Conservation (phyloP, 37 sponge, comb jelly and placozoan species). For the Hormiphora californensis region DNA sequence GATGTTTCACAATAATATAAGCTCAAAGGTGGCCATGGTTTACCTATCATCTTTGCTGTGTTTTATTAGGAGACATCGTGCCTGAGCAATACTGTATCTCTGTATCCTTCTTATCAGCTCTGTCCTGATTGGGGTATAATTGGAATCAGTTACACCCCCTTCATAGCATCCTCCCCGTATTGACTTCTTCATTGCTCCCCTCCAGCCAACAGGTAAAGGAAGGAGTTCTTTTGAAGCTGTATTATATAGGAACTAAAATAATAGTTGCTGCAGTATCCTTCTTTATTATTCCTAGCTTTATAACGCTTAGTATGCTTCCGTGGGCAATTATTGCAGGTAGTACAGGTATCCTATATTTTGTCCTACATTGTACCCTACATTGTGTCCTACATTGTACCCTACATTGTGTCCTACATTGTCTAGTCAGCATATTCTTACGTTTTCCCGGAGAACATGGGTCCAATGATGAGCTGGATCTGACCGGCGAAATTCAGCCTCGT, state of each 20-base stretch:
- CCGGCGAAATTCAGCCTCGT: conserved; percentile 20
- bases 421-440: background rate
- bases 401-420: background rate
- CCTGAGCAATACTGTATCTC: conserved; percentile 49
- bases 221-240: too few relatives aligned
- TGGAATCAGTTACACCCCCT: background rate
- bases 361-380: background rate
- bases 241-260: too few relatives aligned
- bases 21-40: too few relatives aligned
- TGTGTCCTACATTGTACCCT: background rate
- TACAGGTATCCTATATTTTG: too few relatives aligned
- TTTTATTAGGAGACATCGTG: conserved; percentile 21
- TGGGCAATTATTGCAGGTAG: too few relatives aligned
- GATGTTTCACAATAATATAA: too few relatives aligned
- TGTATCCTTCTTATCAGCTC: conserved; percentile 26
- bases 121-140: background rate
- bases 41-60: conserved; percentile 55
- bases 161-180: background rate
- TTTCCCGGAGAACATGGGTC: conserved; percentile 52
- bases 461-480: conserved; percentile 45
- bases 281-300: too few relatives aligned
- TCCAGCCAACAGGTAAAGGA: too few relatives aligned
- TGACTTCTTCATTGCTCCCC: background rate
- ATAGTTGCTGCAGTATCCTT: too few relatives aligned
- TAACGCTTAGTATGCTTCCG: too few relatives aligned